phyloP scores from a whole-genome alignment of 2,888 invertebrate species.

The Orthosia incerta region DNA sequence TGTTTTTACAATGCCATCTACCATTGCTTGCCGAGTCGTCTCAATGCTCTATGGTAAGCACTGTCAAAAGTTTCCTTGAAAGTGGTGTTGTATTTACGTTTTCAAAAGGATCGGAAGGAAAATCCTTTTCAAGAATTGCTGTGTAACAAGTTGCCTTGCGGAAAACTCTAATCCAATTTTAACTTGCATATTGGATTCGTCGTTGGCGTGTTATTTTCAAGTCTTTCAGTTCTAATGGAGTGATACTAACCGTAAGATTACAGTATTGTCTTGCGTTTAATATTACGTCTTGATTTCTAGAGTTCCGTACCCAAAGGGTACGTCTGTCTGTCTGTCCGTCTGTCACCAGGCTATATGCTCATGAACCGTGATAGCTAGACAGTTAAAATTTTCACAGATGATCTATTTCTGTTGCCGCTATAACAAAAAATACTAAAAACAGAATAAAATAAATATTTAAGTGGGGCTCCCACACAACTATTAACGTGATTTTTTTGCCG shows the following conservation, averaged over 20 bases:
- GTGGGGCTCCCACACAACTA: too few relatives aligned
- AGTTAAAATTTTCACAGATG: too few relatives aligned
- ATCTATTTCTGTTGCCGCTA: too few relatives aligned
- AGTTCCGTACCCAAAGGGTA: too few relatives aligned
- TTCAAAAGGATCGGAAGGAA: slow-evolving; percentile 43
- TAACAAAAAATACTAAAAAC: too few relatives aligned
- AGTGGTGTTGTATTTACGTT: slow-evolving; percentile 58
- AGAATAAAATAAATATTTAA: too few relatives aligned
- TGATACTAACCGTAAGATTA: background rate
- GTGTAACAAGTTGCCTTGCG: slow-evolving; percentile 55
- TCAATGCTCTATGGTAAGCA: background rate
- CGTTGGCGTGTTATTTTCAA: slow-evolving; percentile 37
- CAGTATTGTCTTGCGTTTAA: background rate
- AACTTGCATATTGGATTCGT: slow-evolving; percentile 45
- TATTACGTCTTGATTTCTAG: background rate
- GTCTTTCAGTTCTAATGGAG: slow-evolving; percentile 25
- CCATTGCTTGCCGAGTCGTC: background rate
- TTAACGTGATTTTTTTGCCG: too few relatives aligned
- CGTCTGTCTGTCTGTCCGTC: too few relatives aligned
- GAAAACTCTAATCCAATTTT: slow-evolving; percentile 53
- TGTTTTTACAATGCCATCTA: background rate
- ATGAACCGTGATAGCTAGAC: too few relatives aligned
- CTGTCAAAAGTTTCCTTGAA: slow-evolving; percentile 52
- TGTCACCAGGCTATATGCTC: too few relatives aligned
- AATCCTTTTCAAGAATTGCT: slow-evolving; percentile 45